Evolutionary conservation across 2,797 vertebrate species (phyloP).

Genomic region (Chelonia mydas): DNA sequence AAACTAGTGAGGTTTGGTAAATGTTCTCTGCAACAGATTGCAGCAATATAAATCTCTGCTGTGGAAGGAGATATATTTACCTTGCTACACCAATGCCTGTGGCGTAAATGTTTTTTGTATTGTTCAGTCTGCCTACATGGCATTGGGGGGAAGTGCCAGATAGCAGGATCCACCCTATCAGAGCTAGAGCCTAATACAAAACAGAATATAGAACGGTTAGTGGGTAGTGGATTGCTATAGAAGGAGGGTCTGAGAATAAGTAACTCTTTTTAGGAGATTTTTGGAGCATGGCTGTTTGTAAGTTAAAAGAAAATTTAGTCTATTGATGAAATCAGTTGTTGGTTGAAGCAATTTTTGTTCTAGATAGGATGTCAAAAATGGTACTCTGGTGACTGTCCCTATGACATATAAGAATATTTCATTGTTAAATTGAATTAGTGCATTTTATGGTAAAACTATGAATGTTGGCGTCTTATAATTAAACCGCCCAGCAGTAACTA

Average conservation of each 20-base stretch:
- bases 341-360: neutral
- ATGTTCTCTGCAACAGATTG: neutral
- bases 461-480: neutral
- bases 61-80: neutral
- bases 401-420: neutral
- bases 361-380: neutral
- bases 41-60: neutral
- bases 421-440: neutral
- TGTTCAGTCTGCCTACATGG: neutral
- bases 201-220: neutral
- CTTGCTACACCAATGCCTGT: neutral
- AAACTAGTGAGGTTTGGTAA: neutral
- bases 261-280: neutral
- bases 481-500: neutral
- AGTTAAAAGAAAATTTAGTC: neutral
- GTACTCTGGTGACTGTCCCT: neutral
- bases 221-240: neutral
- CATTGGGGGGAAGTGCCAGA: neutral
- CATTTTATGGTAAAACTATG: neutral
- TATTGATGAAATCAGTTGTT: neutral
- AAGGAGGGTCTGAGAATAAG: slow-evolving; percentile 15
- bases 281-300: neutral
- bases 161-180: neutral
- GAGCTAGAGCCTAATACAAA: slow-evolving; percentile 4
- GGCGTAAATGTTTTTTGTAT: neutral